Conservation (phyloP, 2,888 invertebrate species). For the Gryllus longicercus region DNA sequence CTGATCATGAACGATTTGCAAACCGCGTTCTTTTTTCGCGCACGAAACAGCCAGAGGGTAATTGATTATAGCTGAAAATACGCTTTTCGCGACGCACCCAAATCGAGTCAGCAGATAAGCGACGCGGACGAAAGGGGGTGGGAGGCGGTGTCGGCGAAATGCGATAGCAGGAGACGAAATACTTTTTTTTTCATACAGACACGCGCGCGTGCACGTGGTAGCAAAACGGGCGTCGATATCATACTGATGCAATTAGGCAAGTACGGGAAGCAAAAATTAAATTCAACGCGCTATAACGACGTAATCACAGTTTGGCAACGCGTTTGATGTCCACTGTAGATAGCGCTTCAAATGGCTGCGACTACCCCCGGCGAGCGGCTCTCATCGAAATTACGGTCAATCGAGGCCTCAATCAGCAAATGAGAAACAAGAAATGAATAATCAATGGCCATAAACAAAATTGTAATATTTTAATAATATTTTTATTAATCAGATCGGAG, state of each 20-base stretch:
- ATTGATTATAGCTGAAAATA: no score
- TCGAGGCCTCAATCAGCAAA: neutral
- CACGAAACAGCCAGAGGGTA: no score
- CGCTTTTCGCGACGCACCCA: no score
- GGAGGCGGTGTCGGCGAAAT: no score
- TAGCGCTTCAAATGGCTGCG: neutral
- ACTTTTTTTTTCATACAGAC: neutral
- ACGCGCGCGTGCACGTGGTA: neutral
- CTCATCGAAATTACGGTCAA: no score
- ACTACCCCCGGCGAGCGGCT: neutral
- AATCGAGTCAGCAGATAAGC: no score
- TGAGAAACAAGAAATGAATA: conserved; percentile 11
- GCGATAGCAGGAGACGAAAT: no score
- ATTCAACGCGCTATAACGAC: neutral
- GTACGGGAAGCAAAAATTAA: neutral
- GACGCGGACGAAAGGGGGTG: no score
- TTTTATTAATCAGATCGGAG: neutral
- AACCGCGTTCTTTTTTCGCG: no score
- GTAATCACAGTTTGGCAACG: neutral
- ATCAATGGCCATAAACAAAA: neutral
- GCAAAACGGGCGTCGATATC: neutral
- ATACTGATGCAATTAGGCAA: conserved; percentile 1
- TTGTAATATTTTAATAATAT: neutral
- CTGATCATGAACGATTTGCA: no score
- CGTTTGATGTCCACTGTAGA: conserved; percentile 8